A percentile compares a stretch with the other conserved stretches of the same genome.
Evolutionary conservation across 2,113 vertebrate genomes (phyloP).

Genomic region (Camelus bactrianus): DNA sequence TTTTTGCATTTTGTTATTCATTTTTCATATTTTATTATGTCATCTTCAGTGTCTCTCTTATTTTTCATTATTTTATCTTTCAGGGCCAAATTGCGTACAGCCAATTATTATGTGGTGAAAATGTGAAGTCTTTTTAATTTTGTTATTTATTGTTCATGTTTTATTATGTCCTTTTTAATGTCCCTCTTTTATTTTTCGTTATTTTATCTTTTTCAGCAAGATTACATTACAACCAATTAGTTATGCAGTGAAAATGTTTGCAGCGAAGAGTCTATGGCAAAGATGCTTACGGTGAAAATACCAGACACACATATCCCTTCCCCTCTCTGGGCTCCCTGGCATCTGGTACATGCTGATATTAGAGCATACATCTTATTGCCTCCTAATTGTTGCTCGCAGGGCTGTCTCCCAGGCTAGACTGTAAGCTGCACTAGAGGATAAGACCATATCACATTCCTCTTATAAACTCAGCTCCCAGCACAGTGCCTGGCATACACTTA

Average conservation of each 20-base stretch:
- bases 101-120: not conserved
- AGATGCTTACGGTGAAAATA: not conserved
- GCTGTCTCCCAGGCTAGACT: not conserved
- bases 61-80: not conserved
- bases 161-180: not conserved
- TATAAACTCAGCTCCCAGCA: not conserved
- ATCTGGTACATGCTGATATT: not conserved
- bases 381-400: not conserved
- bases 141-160: not conserved
- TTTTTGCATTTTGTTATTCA: not conserved
- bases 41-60: not conserved
- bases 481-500: not conserved
- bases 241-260: not conserved
- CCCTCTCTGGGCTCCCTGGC: not conserved
- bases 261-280: not conserved
- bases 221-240: not conserved
- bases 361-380: not conserved
- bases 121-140: not conserved
- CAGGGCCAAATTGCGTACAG: not conserved
- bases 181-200: not conserved
- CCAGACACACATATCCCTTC: conserved; percentile 14
- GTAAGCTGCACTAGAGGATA: not conserved
- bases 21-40: not conserved
- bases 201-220: not conserved
- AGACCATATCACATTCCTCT: not conserved